phyloP scores from a whole-genome alignment of 1,140 invertebrate genomes.

The Octopus bimaculoides region DNA sequence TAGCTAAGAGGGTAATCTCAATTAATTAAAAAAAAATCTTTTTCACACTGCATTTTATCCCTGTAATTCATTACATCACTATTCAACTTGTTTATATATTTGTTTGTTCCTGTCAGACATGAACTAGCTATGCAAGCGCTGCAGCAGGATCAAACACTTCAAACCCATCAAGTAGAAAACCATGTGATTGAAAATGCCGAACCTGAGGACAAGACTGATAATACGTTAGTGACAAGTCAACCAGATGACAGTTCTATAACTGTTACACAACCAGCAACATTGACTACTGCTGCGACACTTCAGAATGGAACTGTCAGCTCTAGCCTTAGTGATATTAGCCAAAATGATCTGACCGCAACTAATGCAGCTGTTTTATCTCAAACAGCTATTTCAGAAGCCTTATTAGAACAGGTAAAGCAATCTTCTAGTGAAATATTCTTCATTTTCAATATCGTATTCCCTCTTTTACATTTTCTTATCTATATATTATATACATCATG shows the following conservation, averaged over 20 bases:
- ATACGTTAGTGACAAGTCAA: conserved; percentile 17
- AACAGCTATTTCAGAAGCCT: background rate
- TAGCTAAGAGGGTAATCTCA: too few species aligned
- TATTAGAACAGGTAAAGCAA: conserved; percentile 1
- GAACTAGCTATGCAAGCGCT: conserved; percentile 60
- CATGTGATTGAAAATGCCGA: conserved; percentile 32
- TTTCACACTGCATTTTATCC: too few species aligned
- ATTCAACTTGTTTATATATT: background rate
- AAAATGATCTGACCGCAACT: background rate
- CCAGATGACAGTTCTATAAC: conserved; percentile 16
- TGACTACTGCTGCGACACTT: conserved; percentile 27
- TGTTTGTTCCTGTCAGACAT: conserved; percentile 48
- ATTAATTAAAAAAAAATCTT: too few species aligned
- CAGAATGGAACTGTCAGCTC: conserved; percentile 23
- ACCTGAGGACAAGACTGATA: conserved; percentile 26
- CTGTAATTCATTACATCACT: background rate
- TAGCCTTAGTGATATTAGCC: background rate
- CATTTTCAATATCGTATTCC: background rate
- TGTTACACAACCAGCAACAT: conserved; percentile 18
- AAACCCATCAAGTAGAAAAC: conserved; percentile 18
- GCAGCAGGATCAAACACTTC: conserved; percentile 32
- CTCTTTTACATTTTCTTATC: background rate
- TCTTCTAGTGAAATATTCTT: background rate
- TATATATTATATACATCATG: background rate
- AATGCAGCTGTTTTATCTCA: background rate